Evolutionary conservation across 2,113 vertebrate species (phyloP).

Genomic region (Ctenomys sociabilis): DNA sequence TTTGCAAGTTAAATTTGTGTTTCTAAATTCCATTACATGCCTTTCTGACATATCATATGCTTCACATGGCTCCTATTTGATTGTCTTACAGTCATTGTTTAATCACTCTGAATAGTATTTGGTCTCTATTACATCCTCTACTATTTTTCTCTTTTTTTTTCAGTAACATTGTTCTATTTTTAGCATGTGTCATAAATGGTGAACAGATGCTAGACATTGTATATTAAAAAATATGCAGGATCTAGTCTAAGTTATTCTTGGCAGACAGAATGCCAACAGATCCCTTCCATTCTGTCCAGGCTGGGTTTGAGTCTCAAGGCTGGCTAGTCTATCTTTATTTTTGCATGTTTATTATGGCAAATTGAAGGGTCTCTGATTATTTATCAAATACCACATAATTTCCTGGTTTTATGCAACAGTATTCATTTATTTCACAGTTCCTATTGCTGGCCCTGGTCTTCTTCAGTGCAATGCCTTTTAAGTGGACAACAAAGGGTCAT

Average conservation of each 20-base stretch:
- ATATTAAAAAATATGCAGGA: not conserved
- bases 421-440: not conserved
- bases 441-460: not conserved
- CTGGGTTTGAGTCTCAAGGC: not conserved
- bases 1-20: not conserved
- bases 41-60: not conserved
- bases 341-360: not conserved
- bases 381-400: not conserved
- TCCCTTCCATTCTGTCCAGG: not conserved
- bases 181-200: not conserved
- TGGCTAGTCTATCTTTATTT: not conserved
- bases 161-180: not conserved
- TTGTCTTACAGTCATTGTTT: conserved; percentile 4
- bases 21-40: not conserved
- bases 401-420: not conserved
- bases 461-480: not conserved
- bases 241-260: not conserved
- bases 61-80: not conserved
- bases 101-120: not conserved
- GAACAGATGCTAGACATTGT: not conserved
- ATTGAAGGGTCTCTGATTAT: not conserved
- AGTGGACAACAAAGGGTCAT: not conserved
- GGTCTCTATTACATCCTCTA: not conserved
- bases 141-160: not conserved
- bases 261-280: not conserved